Percentiles rank a stretch among this genome's conserved stretches.
Evolutionary conservation across 1,140 invertebrate species (phyloP).

Genomic region (Cecropterus lyciades): DNA sequence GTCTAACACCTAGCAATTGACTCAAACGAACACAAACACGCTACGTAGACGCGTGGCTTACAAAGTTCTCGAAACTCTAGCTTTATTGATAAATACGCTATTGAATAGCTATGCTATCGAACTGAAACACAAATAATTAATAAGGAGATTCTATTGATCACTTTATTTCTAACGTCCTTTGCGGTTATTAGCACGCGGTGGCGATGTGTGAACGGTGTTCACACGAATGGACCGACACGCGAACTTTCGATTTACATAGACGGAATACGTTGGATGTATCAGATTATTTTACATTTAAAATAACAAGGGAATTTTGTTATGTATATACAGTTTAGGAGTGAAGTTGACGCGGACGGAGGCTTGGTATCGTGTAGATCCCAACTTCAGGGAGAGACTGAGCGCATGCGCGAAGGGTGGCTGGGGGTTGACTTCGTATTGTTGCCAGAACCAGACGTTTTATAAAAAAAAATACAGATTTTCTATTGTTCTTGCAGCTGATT

Average conservation of each 20-base stretch:
- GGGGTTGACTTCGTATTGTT: slow-evolving; percentile 68
- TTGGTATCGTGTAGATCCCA: slow-evolving; percentile 64
- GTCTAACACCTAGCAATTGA: slow-evolving; percentile 17
- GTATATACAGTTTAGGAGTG: slow-evolving; percentile 74
- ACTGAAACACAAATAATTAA: slow-evolving; percentile 74
- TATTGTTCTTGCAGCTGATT: slow-evolving; percentile 26
- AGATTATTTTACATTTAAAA: slow-evolving; percentile 68
- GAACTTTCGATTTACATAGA: slow-evolving; percentile 53
- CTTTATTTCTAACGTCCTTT: slow-evolving; percentile 49
- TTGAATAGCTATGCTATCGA: slow-evolving; percentile 45
- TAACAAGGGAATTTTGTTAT: slow-evolving; percentile 69
- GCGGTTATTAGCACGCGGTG: slow-evolving; percentile 22
- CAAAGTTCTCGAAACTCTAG: no score
- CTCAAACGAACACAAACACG: slow-evolving; percentile 35
- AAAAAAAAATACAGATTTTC: slow-evolving; percentile 53
- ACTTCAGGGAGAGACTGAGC: slow-evolving; percentile 46
- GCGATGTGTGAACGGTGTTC: slow-evolving; percentile 13
- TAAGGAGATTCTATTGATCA: slow-evolving; percentile 72
- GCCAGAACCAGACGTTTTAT: slow-evolving; percentile 56
- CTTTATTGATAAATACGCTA: slow-evolving; percentile 42
- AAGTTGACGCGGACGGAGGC: slow-evolving; percentile 69
- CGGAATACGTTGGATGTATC: slow-evolving; percentile 70
- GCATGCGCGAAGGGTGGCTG: slow-evolving; percentile 72
- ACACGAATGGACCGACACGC: slow-evolving; percentile 13
- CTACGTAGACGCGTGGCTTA: not conserved